phyloP scores from a whole-genome alignment of 2,888 invertebrate genomes.

The Campoletis raptor region DNA sequence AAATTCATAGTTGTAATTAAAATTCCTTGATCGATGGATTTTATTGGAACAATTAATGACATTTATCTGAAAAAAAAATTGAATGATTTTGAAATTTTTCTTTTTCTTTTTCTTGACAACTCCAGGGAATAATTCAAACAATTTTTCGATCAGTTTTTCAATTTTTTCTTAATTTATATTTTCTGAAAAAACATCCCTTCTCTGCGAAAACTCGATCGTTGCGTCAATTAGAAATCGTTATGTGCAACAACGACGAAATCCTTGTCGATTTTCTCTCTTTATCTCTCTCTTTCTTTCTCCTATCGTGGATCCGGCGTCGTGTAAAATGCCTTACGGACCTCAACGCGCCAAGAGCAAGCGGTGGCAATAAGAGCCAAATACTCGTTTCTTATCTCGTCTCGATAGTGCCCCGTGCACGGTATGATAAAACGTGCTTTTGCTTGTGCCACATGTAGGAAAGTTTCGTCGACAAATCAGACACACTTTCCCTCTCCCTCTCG shows the following conservation, averaged over 20 bases:
- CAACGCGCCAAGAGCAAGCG: constrained; percentile 15
- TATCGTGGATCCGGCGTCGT: constrained; percentile 50
- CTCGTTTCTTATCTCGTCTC: constrained; percentile 62
- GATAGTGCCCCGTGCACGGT: constrained; percentile 44
- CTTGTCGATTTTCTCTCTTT: constrained; percentile 16
- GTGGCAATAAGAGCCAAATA: constrained; percentile 47
- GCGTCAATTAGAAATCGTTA: constrained; percentile 51
- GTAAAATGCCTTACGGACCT: neutral
- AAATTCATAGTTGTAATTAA: no score
- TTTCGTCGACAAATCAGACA: constrained; percentile 59
- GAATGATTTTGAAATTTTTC: no score
- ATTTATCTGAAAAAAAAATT: neutral
- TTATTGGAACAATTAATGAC: neutral
- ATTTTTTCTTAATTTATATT: neutral
- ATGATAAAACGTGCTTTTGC: constrained; percentile 39
- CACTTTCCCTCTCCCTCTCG: constrained; percentile 49
- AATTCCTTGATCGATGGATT: neutral
- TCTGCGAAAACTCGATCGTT: constrained; percentile 13
- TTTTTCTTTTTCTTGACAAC: no score
- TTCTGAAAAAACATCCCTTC: neutral
- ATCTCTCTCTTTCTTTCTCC: constrained; percentile 6
- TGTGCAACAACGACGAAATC: constrained; percentile 35
- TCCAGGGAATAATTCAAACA: no score
- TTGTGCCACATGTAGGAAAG: constrained; percentile 44
- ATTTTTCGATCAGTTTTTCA: neutral